Evolutionary conservation across 2,797 vertebrate species (phyloP).

Genomic region (Catostomus latipinnis): DNA sequence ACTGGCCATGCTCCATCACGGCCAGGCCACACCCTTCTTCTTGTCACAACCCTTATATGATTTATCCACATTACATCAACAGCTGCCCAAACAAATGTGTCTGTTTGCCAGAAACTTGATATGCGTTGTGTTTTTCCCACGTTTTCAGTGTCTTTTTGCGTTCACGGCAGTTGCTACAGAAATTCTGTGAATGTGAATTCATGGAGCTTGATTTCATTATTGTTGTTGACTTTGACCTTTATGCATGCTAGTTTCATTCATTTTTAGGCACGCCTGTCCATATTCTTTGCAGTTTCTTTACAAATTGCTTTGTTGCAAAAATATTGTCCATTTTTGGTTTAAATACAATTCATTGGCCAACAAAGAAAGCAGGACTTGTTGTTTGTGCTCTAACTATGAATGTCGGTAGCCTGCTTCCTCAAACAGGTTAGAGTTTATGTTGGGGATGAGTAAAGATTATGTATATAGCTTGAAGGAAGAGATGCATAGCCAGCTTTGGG

Average conservation of each 20-base stretch:
- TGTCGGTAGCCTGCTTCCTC: not conserved
- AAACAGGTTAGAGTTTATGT: not conserved
- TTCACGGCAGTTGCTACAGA: not conserved
- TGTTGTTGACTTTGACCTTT: not conserved
- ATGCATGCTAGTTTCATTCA: not conserved
- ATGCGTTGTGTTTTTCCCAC: too few relatives aligned
- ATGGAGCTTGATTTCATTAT: not conserved
- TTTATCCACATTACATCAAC: constrained; percentile 11
- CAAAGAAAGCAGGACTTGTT: not conserved
- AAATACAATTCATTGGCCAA: not conserved
- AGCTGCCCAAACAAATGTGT: constrained; percentile 9
- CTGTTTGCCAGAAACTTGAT: not conserved
- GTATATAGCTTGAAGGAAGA: not conserved
- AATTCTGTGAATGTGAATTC: not conserved
- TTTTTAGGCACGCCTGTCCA: not conserved
- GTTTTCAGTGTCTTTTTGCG: too few relatives aligned
- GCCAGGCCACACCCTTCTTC: too few relatives aligned
- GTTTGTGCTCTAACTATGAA: not conserved
- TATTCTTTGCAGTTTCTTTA: not conserved
- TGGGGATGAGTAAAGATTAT: not conserved
- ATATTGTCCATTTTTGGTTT: constrained; percentile 2
- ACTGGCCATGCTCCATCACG: too few relatives aligned
- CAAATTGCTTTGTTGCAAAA: not conserved
- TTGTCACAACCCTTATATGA: not conserved
- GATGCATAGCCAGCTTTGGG: not conserved